phyloP scores from a whole-genome alignment of 2,888 invertebrate species.

The Saturnia japonica region DNA sequence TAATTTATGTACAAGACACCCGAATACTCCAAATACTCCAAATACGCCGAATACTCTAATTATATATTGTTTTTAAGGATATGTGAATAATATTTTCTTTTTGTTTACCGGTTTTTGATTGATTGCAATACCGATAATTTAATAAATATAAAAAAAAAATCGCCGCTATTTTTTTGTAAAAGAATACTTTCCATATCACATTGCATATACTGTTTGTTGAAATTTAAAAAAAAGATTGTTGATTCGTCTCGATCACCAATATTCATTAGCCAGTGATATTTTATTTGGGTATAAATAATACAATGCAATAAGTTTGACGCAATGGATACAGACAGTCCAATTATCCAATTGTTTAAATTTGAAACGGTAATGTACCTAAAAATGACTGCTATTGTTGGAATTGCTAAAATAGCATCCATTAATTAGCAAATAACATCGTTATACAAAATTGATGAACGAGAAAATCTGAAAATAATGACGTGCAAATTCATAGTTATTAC shows the following conservation, averaged over 20 bases:
- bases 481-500: not conserved
- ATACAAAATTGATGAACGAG: slow-evolving; percentile 8
- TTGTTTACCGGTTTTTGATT: too few relatives aligned
- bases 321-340: not conserved
- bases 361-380: not conserved
- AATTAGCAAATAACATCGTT: slow-evolving; percentile 44
- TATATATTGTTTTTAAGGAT: too few relatives aligned
- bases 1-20: not conserved
- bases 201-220: too few relatives aligned
- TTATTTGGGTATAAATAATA: not conserved
- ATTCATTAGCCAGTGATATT: not conserved
- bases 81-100: too few relatives aligned
- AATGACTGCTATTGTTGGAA: slow-evolving; percentile 36
- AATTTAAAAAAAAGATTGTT: too few relatives aligned
- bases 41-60: not conserved
- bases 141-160: too few relatives aligned
- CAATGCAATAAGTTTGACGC: not conserved
- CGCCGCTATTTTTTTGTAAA: too few relatives aligned
- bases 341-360: not conserved
- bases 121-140: too few relatives aligned
- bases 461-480: not conserved
- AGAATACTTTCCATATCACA: too few relatives aligned
- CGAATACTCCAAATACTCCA: too few relatives aligned
- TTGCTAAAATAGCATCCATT: slow-evolving; percentile 60
- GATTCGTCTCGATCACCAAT: too few relatives aligned